phyloP scores from a whole-genome alignment of 2,113 vertebrate species.

The Lophura nycthemera region DNA sequence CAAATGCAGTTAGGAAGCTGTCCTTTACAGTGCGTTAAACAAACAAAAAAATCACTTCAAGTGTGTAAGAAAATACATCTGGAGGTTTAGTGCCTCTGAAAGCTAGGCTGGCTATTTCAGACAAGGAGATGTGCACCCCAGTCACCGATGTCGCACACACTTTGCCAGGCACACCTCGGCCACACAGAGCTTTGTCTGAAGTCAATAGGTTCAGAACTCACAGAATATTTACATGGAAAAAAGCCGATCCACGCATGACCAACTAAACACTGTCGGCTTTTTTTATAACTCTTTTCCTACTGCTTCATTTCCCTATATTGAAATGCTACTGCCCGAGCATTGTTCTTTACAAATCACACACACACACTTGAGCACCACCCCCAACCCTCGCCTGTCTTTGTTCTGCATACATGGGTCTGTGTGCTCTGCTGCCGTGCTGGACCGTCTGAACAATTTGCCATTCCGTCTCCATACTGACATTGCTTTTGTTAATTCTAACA shows the following conservation, averaged over 20 bases:
- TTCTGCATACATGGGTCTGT: neutral
- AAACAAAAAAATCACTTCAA: neutral
- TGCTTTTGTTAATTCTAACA: neutral
- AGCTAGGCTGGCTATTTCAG: neutral
- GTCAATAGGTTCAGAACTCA: fast-evolving
- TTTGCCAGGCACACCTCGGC: fast-evolving
- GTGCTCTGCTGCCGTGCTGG: neutral
- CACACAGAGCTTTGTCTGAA: neutral
- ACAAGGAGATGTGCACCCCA: neutral
- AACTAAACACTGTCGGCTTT: neutral
- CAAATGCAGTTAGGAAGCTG: constrained; percentile 51
- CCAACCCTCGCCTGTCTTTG: neutral
- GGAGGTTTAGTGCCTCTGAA: constrained; percentile 7
- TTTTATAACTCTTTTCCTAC: fast-evolving
- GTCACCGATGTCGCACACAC: neutral
- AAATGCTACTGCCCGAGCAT: fast-evolving
- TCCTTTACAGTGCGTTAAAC: constrained; percentile 64
- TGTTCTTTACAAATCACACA: neutral
- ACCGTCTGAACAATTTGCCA: fast-evolving
- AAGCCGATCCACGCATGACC: fast-evolving
- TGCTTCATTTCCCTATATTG: fast-evolving
- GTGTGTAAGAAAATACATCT: constrained; percentile 10
- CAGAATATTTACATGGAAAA: neutral
- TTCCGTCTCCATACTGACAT: fast-evolving
- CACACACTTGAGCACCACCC: neutral